phyloP scores from a whole-genome alignment of 2,888 invertebrate genomes.

The Globia sparganii region DNA sequence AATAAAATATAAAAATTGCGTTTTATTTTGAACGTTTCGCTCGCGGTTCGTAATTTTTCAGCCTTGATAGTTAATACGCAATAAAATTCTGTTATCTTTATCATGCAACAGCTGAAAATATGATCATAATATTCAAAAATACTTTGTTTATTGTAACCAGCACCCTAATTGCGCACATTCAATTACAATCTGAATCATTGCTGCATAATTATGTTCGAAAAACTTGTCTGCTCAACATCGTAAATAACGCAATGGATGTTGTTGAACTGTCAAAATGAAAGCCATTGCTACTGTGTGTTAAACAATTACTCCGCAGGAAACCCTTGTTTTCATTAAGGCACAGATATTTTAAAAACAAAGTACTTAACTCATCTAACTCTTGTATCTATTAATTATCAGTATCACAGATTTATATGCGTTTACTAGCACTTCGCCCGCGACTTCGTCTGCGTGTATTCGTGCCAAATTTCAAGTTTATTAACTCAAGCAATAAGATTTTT shows the following conservation, averaged over 20 bases:
- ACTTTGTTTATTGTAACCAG: not conserved
- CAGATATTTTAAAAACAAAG: not conserved
- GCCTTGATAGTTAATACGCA: constrained; percentile 37
- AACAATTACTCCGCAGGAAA: not conserved
- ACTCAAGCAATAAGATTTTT: too few relatives aligned
- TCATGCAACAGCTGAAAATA: constrained; percentile 23
- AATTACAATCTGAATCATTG: not conserved
- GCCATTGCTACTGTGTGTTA: not conserved
- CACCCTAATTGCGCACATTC: not conserved
- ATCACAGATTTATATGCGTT: constrained; percentile 1
- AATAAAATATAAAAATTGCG: constrained; percentile 12
- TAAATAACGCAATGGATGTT: not conserved
- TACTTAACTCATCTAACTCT: not conserved
- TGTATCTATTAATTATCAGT: too few relatives aligned
- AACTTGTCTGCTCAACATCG: not conserved
- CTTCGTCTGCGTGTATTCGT: too few relatives aligned
- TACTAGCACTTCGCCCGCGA: too few relatives aligned
- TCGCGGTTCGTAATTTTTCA: constrained; percentile 35
- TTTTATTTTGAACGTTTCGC: constrained; percentile 27
- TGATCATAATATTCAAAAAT: constrained; percentile 22
- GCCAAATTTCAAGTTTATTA: too few relatives aligned
- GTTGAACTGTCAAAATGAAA: not conserved
- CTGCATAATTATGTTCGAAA: not conserved
- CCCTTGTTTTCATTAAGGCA: not conserved
- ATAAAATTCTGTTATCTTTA: constrained; percentile 29